Conservation (phyloP, 2,113 vertebrate genomes). For the Semnopithecus entellus region DNA sequence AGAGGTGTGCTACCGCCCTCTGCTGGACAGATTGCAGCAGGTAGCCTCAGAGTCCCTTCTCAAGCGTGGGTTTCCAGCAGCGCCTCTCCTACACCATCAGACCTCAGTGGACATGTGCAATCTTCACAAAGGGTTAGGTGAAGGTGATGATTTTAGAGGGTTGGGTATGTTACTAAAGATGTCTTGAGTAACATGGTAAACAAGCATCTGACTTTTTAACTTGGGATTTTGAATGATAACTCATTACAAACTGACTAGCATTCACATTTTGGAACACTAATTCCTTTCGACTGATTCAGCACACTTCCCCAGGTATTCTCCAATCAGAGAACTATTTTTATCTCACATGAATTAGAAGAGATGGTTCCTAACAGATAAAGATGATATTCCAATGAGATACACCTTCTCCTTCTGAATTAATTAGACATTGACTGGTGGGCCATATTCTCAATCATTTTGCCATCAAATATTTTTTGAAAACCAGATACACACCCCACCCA, state of each 20-base stretch:
- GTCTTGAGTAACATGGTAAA: not conserved
- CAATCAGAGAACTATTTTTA: not conserved
- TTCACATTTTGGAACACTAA: not conserved
- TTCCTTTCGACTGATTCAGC: not conserved
- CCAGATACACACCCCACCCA: not conserved
- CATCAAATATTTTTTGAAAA: conserved; percentile 32
- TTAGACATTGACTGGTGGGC: not conserved
- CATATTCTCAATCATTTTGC: not conserved
- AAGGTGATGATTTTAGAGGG: not conserved
- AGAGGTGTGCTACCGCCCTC: conserved; percentile 40
- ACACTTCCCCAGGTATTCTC: not conserved
- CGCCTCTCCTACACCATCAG: not conserved
- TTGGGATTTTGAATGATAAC: not conserved
- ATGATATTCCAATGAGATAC: not conserved
- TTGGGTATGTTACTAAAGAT: not conserved
- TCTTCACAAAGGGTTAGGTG: not conserved
- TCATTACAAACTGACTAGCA: not conserved
- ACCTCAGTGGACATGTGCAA: not conserved
- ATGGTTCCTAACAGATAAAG: not conserved
- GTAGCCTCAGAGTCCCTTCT: not conserved
- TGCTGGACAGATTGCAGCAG: conserved; percentile 14
- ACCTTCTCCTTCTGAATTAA: not conserved
- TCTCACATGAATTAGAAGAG: not conserved
- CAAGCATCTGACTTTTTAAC: conserved; percentile 16
- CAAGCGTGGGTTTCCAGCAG: not conserved